Evolutionary conservation across 2,113 vertebrate species (phyloP), one percentile per base, ranked within the genome.

Genomic region (Rhabdornis inornatus): DNA sequence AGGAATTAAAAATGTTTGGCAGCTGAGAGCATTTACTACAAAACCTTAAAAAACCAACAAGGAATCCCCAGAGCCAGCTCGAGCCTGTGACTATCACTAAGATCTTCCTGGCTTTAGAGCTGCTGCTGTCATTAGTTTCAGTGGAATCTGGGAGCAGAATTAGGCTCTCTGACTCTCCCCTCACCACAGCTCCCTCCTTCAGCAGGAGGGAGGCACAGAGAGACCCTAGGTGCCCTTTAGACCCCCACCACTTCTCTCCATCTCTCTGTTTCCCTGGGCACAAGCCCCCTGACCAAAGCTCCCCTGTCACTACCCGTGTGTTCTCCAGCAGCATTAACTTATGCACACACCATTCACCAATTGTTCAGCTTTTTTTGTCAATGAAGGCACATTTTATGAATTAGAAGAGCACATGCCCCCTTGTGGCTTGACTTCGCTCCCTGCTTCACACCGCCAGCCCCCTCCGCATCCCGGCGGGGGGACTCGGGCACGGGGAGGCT

Each of bases 361-460:
- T 79, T 82, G 87, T 84, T 84, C 91, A 35, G 94, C 75, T 13
- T 83, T 95, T 95, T 97, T 97, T 97, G 93, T 97, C 96, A 97
- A 97, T 97, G 97, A 94, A 96, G 93, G 90, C 87, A 77, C 96
- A 93, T 95, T 97, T 97, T 97, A 96, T 97, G 96, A 97, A 97
- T 97, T 78, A 77, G 95, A 88, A 79, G 75, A 92, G 95, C 96
- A 89, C 94, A 88, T 89, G 96, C 96, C 96, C 96, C 92, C 96
- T 97, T 87, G 96, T 95, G 96, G 96, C 93, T 90, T 44, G 57
- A 30, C 83, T 93, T 15, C 24, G 84, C 88, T 96, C 87, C 96
- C 87, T 83, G 87, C 60, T 82, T 71, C 77, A 4, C 45, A 33
- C 80, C 35, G 60, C 61, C 47, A 68, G 57, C 87, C 63, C 82